Percentiles rank a stretch among this genome's conserved stretches.
These are phyloP conservation scores for Drosophila murphyi DNA, from an alignment of 1,140 invertebrate genomes.

Conservation along the genomic window DNA sequence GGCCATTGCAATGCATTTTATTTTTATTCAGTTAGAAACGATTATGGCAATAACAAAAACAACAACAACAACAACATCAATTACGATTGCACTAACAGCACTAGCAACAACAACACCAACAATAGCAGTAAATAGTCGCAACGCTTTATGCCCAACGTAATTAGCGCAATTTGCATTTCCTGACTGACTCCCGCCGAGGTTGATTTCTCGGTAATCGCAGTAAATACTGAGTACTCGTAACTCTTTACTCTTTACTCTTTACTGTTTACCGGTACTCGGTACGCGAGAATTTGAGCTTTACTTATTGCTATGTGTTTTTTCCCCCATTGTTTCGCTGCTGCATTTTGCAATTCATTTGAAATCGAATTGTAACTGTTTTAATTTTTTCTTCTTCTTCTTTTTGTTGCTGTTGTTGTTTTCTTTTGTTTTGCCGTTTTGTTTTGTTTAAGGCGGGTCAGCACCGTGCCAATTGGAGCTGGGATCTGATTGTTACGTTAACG, in stretches of 20 bases:
- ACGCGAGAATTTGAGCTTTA: conserved; percentile 13
- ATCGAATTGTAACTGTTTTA: conserved; percentile 70
- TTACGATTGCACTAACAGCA: conserved; percentile 8
- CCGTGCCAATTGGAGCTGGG: conserved; percentile 24
- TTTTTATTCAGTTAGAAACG: conserved; percentile 68
- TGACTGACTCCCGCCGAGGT: conserved; percentile 56
- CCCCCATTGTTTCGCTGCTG: conserved; percentile 25
- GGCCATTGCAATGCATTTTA: conserved; percentile 70
- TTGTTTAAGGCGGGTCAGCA: conserved; percentile 5
- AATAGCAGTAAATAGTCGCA: conserved; percentile 36
- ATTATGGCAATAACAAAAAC: conserved; percentile 67
- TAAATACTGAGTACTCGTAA: conserved; percentile 26
- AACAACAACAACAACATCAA: conserved; percentile 26
- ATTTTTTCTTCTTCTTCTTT: conserved; percentile 1
- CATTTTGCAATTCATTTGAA: conserved; percentile 79
- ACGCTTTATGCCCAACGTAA: conserved; percentile 64
- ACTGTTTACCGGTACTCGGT: background rate
- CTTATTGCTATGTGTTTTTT: background rate
- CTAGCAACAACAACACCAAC: conserved; percentile 29
- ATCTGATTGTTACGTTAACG: conserved; percentile 21
- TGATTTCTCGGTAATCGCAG: conserved; percentile 53
- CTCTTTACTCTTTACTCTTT: conserved; percentile 11
- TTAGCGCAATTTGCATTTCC: conserved; percentile 80
- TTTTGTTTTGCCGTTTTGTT: conserved; percentile 7
- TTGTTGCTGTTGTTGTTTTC: conserved; percentile 24